Evolutionary conservation across 2,888 invertebrate species (phyloP).

Genomic region (Drosophila diplacantha): DNA sequence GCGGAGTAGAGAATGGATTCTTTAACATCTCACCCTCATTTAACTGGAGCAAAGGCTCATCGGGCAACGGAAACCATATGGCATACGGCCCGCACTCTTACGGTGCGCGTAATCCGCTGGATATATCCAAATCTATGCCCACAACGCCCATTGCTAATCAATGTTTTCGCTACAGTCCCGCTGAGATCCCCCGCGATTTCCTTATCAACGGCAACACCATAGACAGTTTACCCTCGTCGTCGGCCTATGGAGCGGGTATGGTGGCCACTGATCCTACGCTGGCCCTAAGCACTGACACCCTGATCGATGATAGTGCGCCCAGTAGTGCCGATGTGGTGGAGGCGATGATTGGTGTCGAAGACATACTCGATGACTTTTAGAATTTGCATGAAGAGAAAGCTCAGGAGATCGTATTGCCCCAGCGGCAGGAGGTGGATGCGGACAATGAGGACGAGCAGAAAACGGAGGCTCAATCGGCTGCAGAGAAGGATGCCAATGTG

Average conservation of each 20-base stretch:
- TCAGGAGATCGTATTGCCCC: conserved; percentile 21
- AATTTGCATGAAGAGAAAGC: conserved; percentile 75
- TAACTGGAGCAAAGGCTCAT: conserved; percentile 40
- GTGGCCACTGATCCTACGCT: conserved; percentile 39
- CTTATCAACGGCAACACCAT: conserved; percentile 82
- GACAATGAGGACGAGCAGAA: conserved; percentile 16
- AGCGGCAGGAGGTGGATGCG: conserved; percentile 8
- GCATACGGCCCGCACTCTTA: conserved; percentile 45
- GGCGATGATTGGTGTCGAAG: conserved; percentile 75
- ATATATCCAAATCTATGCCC: conserved; percentile 86
- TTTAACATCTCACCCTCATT: conserved; percentile 55
- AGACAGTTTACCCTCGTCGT: conserved; percentile 74
- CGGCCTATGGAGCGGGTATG: conserved; percentile 50
- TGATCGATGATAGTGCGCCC: conserved; percentile 62
- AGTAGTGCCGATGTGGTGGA: conserved; percentile 68
- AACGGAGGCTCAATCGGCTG: conserved; percentile 31
- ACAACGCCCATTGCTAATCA: conserved; percentile 83
- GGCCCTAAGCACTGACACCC: conserved; percentile 53
- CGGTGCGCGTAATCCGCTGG: conserved; percentile 74
- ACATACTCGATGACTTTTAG: conserved; percentile 76
- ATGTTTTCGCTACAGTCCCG: conserved; percentile 80
- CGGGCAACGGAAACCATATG: conserved; percentile 24
- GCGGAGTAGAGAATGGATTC: conserved; percentile 46
- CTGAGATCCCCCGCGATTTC: conserved; percentile 79
- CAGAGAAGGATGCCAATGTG: conserved; percentile 43